Percentiles rank a stretch among this genome's conserved stretches.
Evolutionary conservation across 2,888 invertebrate genomes (phyloP).

Genomic region (Drosophila lutescens): DNA sequence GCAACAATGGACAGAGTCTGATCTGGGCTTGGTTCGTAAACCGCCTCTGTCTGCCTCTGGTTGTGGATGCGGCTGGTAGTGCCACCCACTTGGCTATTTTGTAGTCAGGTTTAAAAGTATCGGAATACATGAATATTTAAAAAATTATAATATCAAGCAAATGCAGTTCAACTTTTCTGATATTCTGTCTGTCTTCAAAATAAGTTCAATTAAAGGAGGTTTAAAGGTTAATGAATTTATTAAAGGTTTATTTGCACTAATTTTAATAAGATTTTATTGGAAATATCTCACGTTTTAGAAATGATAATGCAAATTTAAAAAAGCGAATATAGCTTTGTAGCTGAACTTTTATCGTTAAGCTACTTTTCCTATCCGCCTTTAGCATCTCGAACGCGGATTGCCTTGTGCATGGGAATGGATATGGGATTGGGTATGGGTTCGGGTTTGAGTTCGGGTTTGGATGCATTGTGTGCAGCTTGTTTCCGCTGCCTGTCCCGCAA

Average conservation of each 20-base stretch:
- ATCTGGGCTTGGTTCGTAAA: conserved; percentile 51
- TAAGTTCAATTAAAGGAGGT: too few species aligned
- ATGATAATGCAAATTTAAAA: too few species aligned
- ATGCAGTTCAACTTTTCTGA: too few species aligned
- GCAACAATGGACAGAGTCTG: conserved; percentile 38
- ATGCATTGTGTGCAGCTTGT: conserved; percentile 68
- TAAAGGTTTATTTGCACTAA: too few species aligned
- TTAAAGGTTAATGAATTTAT: too few species aligned
- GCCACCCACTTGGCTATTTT: conserved; percentile 7
- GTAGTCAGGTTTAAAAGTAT: not conserved
- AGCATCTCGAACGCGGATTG: conserved; percentile 13
- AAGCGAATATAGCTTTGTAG: too few species aligned
- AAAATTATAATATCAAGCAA: too few species aligned
- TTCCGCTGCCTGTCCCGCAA: conserved; percentile 52
- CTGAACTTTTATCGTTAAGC: not conserved
- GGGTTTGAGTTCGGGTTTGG: conserved; percentile 28
- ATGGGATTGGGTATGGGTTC: conserved; percentile 15
- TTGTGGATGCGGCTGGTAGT: conserved; percentile 28
- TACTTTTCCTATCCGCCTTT: not conserved
- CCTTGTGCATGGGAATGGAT: conserved; percentile 26
- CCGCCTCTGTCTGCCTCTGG: conserved; percentile 54
- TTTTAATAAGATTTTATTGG: too few species aligned
- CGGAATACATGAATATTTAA: not conserved
- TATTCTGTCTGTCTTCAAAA: too few species aligned
- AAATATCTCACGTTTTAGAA: too few species aligned